Evolutionary conservation across 2,888 invertebrate species (phyloP).

Genomic region (Anticlea derivata): DNA sequence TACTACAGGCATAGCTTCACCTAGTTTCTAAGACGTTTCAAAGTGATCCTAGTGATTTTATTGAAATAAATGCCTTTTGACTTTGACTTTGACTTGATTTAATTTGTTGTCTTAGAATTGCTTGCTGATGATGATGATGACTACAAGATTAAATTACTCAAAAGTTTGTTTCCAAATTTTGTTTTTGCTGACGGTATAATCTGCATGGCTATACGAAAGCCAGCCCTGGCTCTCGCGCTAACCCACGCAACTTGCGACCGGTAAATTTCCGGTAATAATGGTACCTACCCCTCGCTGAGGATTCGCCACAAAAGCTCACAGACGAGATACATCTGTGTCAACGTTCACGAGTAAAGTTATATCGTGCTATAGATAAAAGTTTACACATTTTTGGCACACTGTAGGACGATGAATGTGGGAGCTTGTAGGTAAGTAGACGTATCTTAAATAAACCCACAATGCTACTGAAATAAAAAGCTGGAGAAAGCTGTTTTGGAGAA

Average conservation of each 20-base stretch:
- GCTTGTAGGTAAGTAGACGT: neutral
- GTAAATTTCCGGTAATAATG: slow-evolving; percentile 1
- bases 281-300: neutral
- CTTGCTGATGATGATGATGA: too few relatives aligned
- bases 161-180: too few relatives aligned
- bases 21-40: too few relatives aligned
- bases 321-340: slow-evolving; percentile 10
- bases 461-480: slow-evolving; percentile 3
- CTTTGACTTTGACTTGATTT: too few relatives aligned
- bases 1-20: too few relatives aligned
- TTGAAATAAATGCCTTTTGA: too few relatives aligned
- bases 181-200: neutral
- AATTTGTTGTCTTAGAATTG: too few relatives aligned
- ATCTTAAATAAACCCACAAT: slow-evolving; percentile 6
- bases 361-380: slow-evolving; percentile 14
- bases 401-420: neutral
- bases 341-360: slow-evolving; percentile 7
- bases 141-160: too few relatives aligned
- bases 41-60: too few relatives aligned
- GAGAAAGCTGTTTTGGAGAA: neutral
- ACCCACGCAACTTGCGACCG: slow-evolving; percentile 1
- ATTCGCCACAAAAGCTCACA: neutral
- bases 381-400: slow-evolving; percentile 1
- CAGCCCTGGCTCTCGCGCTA: neutral
- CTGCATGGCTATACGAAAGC: neutral